These are phyloP conservation scores for Ammodytes marinus DNA, from an alignment of 2,113 vertebrate genomes.

Conservation along the genomic window DNA sequence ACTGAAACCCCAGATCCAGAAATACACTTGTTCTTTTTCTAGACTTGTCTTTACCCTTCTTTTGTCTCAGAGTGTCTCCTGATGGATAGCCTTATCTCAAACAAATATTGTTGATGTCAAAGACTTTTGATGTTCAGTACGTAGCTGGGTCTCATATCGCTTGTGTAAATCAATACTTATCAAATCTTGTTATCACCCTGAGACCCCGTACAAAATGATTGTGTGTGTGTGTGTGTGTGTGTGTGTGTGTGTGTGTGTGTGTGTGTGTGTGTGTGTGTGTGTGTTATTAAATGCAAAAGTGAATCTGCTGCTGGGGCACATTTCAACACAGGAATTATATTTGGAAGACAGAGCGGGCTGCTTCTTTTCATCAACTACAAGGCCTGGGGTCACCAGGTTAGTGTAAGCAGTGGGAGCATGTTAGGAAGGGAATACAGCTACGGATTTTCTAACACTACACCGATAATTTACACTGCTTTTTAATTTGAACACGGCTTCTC, in stretches of 20 bases:
- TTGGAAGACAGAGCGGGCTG: slow-evolving; percentile 54
- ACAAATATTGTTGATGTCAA: slow-evolving; percentile 61
- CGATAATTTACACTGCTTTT: slow-evolving; percentile 32
- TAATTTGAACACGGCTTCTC: slow-evolving; percentile 45
- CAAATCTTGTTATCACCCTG: slow-evolving; percentile 74
- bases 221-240: slow-evolving; percentile 45
- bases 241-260: slow-evolving; percentile 36
- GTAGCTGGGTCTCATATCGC: slow-evolving; percentile 66
- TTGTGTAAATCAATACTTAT: slow-evolving; percentile 77
- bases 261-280: slow-evolving; percentile 34
- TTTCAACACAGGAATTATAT: slow-evolving; percentile 55
- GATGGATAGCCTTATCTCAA: slow-evolving; percentile 67
- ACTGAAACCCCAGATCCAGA: slow-evolving; percentile 29
- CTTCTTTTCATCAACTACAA: slow-evolving; percentile 52
- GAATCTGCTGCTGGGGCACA: slow-evolving; percentile 58
- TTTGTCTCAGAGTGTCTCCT: slow-evolving; percentile 27
- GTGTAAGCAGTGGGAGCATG: slow-evolving; percentile 12
- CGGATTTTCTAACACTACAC: slow-evolving; percentile 55
- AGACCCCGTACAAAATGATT: slow-evolving; percentile 47
- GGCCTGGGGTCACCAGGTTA: slow-evolving; percentile 39
- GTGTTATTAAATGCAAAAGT: slow-evolving; percentile 60
- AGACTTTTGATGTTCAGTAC: slow-evolving; percentile 66
- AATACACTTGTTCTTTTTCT: neutral
- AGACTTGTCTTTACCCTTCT: slow-evolving; percentile 19
- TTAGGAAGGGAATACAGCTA: slow-evolving; percentile 28